phyloP scores from a whole-genome alignment of 2,113 vertebrate genomes.

The Centrocercus urophasianus region DNA sequence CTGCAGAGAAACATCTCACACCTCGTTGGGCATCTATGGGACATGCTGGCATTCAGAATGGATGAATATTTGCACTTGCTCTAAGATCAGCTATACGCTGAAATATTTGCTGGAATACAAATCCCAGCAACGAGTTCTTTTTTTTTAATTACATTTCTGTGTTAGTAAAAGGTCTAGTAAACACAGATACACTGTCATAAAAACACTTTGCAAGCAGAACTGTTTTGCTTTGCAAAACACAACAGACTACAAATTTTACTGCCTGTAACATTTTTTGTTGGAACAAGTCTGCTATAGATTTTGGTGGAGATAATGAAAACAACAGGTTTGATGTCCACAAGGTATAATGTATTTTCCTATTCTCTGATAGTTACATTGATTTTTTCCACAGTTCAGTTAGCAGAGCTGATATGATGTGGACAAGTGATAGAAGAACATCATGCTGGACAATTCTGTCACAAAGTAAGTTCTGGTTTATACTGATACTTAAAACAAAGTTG shows the following conservation, averaged over 20 bases:
- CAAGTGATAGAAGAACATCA: background rate
- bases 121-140: background rate
- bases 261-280: background rate
- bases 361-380: background rate
- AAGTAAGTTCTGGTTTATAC: background rate
- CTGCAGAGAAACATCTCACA: background rate
- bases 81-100: background rate
- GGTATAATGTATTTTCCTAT: background rate
- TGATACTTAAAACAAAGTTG: background rate
- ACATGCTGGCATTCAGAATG: background rate
- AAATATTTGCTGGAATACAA: background rate
- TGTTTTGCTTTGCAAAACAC: background rate
- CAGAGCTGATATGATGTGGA: background rate
- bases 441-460: background rate
- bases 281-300: accelerated
- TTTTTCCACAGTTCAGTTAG: background rate
- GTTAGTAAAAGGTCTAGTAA: background rate
- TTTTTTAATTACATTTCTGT: background rate
- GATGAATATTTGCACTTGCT: background rate
- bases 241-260: background rate
- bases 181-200: background rate
- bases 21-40: background rate
- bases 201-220: background rate
- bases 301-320: background rate
- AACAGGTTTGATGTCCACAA: background rate